Percentiles rank a stretch among this genome's conserved stretches.
phyloP scores from a whole-genome alignment of 2,113 vertebrate genomes.

The Fregetta grallaria region DNA sequence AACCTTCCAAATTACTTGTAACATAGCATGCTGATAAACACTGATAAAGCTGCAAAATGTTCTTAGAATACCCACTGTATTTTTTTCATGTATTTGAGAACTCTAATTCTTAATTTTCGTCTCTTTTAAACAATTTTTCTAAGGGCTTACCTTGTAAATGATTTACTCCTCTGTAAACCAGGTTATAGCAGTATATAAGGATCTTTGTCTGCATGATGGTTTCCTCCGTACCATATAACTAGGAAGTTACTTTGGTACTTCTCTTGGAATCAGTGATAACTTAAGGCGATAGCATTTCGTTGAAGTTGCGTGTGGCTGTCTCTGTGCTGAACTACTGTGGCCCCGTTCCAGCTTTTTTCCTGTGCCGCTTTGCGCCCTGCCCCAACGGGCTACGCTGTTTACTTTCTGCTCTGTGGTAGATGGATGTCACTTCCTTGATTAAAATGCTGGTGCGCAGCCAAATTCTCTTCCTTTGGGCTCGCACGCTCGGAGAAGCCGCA shows the following conservation, averaged over 20 bases:
- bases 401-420: conserved; percentile 29
- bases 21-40: background rate
- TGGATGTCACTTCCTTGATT: conserved; percentile 56
- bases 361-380: background rate
- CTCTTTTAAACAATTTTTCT: background rate
- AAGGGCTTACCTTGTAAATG: background rate
- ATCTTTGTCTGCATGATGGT: background rate
- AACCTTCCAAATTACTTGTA: background rate
- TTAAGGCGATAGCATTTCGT: background rate
- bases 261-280: background rate
- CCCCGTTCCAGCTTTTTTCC: background rate
- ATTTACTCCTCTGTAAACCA: background rate
- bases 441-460: conserved; percentile 29
- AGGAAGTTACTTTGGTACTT: background rate
- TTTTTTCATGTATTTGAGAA: background rate
- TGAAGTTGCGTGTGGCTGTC: background rate
- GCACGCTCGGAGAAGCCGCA: background rate
- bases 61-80: background rate
- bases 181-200: background rate
- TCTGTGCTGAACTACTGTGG: background rate
- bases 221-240: background rate
- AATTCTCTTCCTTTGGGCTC: background rate
- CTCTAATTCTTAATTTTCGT: background rate
- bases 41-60: background rate
- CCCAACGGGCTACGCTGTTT: background rate